Evolutionary conservation across 2,888 invertebrate species (phyloP), one percentile per base, ranked within the genome.

Genomic region (Rhaphigaster nebulosa): DNA sequence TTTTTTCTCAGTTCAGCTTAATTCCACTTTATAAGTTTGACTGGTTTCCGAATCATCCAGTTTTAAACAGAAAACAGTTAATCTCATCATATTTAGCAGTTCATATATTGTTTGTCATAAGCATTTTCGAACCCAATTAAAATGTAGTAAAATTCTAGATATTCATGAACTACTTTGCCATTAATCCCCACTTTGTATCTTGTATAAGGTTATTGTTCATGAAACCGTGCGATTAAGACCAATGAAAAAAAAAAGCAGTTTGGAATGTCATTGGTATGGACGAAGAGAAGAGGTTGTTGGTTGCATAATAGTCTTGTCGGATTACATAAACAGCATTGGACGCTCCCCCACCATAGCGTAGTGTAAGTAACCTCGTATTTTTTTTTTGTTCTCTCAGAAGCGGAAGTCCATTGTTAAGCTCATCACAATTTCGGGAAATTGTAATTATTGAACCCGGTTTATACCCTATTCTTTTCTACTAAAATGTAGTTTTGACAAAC

Each of bases 341-440:
- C 34, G 34, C 70, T 10, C 65, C 38, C 38, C 38, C 70, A 34
- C 70, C 70, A 34, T 6, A 12, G 60, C 34, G 34, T 23, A 38
- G 70, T 38, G 70, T 34, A 76, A 76, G 38, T 15, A 38, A 76
- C 70, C 70, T 76, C 70, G 70, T 38, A 2, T 38, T 76, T 76
- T 70, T 76, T 76, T 29, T 65, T n/a, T 65, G 29, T n/a, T 13
- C 65, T 23, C 29, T 4, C 18, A 20, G 8, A 76, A 76, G 34
- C 34, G 70, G 70, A 76, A 76, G 70, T 76, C 34, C 70, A 76
- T 76, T 76, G 70, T 76, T 76, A 38, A 76, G 70, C 70, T 76
- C 70, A 76, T 76, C 34, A 76, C 20, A 76, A 76, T 76, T 76
- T 76, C 70, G 70, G 70, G 70, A 76, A 76, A 76, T 38, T 23